These are phyloP conservation scores for Penelope pileata DNA, from an alignment of 2,113 vertebrate genomes.

Conservation along the genomic window DNA sequence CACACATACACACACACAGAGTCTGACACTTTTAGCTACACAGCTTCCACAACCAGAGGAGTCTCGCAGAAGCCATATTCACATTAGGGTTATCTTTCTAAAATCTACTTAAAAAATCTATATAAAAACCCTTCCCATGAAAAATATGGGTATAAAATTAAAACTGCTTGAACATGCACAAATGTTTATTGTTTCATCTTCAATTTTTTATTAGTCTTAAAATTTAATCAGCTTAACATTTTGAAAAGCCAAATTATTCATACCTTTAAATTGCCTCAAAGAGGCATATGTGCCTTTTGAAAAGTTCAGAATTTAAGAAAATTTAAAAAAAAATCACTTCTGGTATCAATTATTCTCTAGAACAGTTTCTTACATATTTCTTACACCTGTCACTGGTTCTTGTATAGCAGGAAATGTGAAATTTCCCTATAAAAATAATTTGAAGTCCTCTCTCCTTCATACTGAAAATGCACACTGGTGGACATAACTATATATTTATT, in stretches of 20 bases:
- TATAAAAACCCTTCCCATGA: neutral
- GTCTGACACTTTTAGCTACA: neutral
- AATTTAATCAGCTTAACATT: neutral
- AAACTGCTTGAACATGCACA: neutral
- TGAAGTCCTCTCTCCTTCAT: neutral
- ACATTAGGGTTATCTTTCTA: neutral
- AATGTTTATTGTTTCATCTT: neutral
- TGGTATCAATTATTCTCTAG: neutral
- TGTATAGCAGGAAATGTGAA: neutral
- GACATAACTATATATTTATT: neutral
- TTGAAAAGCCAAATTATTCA: neutral
- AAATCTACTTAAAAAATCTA: too few relatives aligned
- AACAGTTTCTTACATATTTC: neutral
- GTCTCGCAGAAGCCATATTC: neutral
- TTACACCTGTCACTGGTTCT: neutral
- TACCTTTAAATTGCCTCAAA: neutral
- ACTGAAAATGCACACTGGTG: neutral
- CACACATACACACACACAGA: neutral
- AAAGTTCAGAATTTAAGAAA: neutral
- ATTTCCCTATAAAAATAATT: neutral
- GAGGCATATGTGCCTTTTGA: accelerated
- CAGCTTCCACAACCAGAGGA: neutral
- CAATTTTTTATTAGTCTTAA: neutral
- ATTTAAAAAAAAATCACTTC: neutral
- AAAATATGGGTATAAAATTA: neutral